A percentile compares a stretch with the other conserved stretches of the same genome.
Conservation (phyloP, 2,888 invertebrate species). For the Noctua pronuba region DNA sequence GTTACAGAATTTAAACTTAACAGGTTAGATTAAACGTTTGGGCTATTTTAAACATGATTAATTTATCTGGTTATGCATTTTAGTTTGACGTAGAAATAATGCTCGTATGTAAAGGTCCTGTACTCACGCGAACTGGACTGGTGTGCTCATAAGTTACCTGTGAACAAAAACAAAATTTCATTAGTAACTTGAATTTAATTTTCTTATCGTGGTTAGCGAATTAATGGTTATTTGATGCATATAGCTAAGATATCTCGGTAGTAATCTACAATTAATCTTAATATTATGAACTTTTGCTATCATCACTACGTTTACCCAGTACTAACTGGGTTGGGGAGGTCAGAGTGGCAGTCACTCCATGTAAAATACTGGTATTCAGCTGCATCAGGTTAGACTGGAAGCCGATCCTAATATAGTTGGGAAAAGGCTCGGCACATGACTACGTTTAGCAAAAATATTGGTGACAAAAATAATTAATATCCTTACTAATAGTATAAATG, state of each 20-base stretch:
- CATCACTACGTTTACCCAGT: neutral
- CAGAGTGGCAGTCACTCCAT: too few species aligned
- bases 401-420: too few species aligned
- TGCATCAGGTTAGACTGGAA: too few species aligned
- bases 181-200: conserved; percentile 14
- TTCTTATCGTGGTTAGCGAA: neutral
- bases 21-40: neutral
- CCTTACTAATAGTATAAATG: too few species aligned
- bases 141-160: conserved; percentile 47
- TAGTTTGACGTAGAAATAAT: neutral
- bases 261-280: neutral
- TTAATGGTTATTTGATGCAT: neutral
- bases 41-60: conserved; percentile 1
- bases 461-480: neutral
- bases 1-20: neutral
- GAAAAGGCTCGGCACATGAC: too few species aligned
- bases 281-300: neutral
- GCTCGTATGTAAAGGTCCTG: neutral
- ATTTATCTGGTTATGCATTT: neutral
- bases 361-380: too few species aligned
- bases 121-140: conserved; percentile 38
- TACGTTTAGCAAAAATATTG: neutral
- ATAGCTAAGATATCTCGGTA: neutral
- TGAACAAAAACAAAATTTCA: conserved; percentile 38
- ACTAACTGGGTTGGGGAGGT: too few species aligned